phyloP scores from a whole-genome alignment of 2,888 invertebrate species.

The Taenaris catops region DNA sequence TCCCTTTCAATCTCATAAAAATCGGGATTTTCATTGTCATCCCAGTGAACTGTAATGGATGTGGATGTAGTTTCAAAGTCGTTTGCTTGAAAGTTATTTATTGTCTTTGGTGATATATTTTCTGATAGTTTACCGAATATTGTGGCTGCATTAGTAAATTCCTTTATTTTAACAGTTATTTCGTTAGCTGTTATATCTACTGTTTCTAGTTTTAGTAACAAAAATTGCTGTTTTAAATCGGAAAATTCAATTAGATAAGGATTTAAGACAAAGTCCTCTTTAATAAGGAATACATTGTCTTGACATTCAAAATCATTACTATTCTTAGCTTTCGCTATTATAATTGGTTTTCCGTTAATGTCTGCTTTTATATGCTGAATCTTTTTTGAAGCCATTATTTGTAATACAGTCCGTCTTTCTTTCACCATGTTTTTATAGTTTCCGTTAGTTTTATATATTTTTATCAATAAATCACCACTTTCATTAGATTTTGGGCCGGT shows the following conservation, averaged over 20 bases:
- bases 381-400: slow-evolving; percentile 46
- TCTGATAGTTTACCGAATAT: slow-evolving; percentile 33
- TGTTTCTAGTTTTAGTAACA: slow-evolving; percentile 52
- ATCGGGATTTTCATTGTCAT: slow-evolving; percentile 29
- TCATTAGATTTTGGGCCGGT: slow-evolving; percentile 39
- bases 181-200: slow-evolving; percentile 43
- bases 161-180: slow-evolving; percentile 51
- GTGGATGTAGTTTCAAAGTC: slow-evolving; percentile 37
- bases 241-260: slow-evolving; percentile 41
- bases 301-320: slow-evolving; percentile 41
- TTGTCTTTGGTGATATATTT: slow-evolving; percentile 31
- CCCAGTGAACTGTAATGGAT: slow-evolving; percentile 46
- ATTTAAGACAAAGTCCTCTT: slow-evolving; percentile 45
- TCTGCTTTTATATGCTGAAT: slow-evolving; percentile 41
- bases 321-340: slow-evolving; percentile 37
- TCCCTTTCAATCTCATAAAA: slow-evolving; percentile 63
- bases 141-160: slow-evolving; percentile 35
- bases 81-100: slow-evolving; percentile 33
- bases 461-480: slow-evolving; percentile 41
- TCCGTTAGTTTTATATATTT: slow-evolving; percentile 50
- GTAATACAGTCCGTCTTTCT: slow-evolving; percentile 48
- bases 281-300: slow-evolving; percentile 48
- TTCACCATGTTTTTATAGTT: slow-evolving; percentile 44
- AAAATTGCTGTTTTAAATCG: slow-evolving; percentile 38
- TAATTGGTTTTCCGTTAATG: slow-evolving; percentile 41